These are phyloP conservation scores for Cepaea nemoralis DNA, from an alignment of 1,140 invertebrate species.

Conservation along the genomic window DNA sequence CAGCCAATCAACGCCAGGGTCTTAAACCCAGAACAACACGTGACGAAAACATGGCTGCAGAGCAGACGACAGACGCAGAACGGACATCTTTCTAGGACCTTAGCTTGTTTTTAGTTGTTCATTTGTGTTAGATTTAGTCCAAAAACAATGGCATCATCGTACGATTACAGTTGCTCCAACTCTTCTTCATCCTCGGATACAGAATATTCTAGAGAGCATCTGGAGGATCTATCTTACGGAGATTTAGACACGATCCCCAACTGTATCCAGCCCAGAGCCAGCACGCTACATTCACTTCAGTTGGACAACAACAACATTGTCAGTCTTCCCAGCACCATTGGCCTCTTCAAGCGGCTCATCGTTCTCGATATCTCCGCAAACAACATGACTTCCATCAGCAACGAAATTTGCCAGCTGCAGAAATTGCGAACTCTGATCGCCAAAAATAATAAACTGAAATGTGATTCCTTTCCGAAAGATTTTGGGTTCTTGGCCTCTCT, in stretches of 20 bases:
- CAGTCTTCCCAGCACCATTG: constrained; percentile 67
- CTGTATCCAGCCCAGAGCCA: constrained; percentile 49
- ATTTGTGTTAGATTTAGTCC: background rate
- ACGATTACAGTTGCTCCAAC: constrained; percentile 4
- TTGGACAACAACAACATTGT: constrained; percentile 70
- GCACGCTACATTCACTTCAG: constrained; percentile 56
- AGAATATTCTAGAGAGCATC: constrained; percentile 61
- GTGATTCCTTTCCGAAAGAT: constrained; percentile 87
- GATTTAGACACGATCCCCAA: constrained; percentile 64
- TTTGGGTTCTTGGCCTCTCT: constrained; percentile 78
- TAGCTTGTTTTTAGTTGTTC: too few species aligned
- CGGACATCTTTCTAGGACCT: too few species aligned
- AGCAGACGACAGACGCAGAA: too few species aligned
- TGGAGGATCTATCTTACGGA: constrained; percentile 65
- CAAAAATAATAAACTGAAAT: constrained; percentile 88
- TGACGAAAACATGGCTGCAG: background rate
- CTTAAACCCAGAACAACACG: background rate
- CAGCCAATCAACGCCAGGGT: background rate
- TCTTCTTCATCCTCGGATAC: constrained; percentile 46
- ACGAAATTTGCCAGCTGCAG: constrained; percentile 79
- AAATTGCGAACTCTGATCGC: constrained; percentile 84
- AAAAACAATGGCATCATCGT: background rate
- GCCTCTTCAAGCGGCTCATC: constrained; percentile 71
- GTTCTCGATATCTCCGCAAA: constrained; percentile 93
- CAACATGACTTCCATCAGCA: constrained; percentile 81